Evolutionary conservation across 2,888 invertebrate species (phyloP), one percentile per base, ranked within the genome.

Genomic region (Subacronicta megacephala): DNA sequence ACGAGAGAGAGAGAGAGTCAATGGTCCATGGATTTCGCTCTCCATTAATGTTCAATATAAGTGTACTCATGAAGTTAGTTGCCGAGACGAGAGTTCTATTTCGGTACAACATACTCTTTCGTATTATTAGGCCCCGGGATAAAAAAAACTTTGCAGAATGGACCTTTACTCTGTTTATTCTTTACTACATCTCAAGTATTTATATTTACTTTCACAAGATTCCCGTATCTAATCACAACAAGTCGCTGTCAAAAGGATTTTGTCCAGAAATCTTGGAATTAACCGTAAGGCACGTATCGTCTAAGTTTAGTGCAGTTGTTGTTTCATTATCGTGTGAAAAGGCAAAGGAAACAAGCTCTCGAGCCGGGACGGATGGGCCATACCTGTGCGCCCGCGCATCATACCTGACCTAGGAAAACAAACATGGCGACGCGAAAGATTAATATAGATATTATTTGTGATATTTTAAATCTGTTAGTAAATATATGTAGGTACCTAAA

Each of bases 331-430:
- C 86, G 80, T 87, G 82, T 88, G 87, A 85, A 88, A 85, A 82
- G 81, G 85, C 72, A 81, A 81, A 90, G 88, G 88, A 90, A 90
- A 88, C 86, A 84, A 83, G 83, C 86, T 85, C 87, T 90, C 78
- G 76, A 85, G 78, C 65, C 67, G 75, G 75, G 65, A 72, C 76
- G 65, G 77, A 67, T 60, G 72, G 65, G 65, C 50, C 68, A 76
- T 91, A 93, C 93, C 92, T 92, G 89, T 87, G 89, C 88, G 87
- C 81, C 62, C 74, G 83, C 87, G 89, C 88, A 86, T 70, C 83
- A 75, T 92, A 92, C 93, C 93, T 94, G 92, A 91, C 90, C 93
- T 92, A 93, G 92, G 92, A 93, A 93, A 93, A 92, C 92, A 93
- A 91, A 90, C 82, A 90, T 85, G 78, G 80, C 71, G 71, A 68